phyloP scores from a whole-genome alignment of 2,888 invertebrate species.

The Electrophaes corylata region DNA sequence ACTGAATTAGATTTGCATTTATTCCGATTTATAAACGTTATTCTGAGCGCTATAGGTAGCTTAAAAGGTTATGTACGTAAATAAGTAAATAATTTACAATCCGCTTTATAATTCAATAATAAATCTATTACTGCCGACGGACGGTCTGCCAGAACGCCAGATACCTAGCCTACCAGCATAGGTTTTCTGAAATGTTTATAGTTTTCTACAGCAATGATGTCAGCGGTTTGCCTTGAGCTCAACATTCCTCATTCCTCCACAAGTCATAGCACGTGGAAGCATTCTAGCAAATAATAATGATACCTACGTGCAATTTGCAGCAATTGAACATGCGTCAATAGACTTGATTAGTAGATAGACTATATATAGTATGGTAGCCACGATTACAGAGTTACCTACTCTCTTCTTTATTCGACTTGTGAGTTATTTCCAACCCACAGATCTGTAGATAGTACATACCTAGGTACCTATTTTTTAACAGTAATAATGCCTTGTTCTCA shows the following conservation, averaged over 20 bases:
- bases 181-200: slow-evolving; percentile 37
- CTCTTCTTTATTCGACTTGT: neutral
- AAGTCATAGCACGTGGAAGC: slow-evolving; percentile 58
- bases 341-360: slow-evolving; percentile 48
- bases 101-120: slow-evolving; percentile 29
- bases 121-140: slow-evolving; percentile 32
- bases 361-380: neutral
- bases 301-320: slow-evolving; percentile 46
- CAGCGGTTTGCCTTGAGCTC: slow-evolving; percentile 66
- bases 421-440: neutral
- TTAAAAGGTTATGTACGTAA: slow-evolving; percentile 37
- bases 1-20: slow-evolving; percentile 53
- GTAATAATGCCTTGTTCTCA: slow-evolving; percentile 9
- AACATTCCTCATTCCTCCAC: slow-evolving; percentile 59
- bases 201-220: slow-evolving; percentile 63
- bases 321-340: slow-evolving; percentile 58
- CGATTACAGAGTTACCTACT: neutral
- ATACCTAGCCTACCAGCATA: slow-evolving; percentile 7
- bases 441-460: neutral
- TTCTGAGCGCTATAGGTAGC: slow-evolving; percentile 34
- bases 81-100: slow-evolving; percentile 36
- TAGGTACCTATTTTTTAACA: neutral
- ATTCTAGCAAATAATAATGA: slow-evolving; percentile 54
- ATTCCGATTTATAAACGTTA: slow-evolving; percentile 46
- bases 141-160: slow-evolving; percentile 40